A percentile compares a stretch with the other conserved stretches of the same genome.
phyloP scores from a whole-genome alignment of 2,113 vertebrate genomes.

The Condylura cristata region DNA sequence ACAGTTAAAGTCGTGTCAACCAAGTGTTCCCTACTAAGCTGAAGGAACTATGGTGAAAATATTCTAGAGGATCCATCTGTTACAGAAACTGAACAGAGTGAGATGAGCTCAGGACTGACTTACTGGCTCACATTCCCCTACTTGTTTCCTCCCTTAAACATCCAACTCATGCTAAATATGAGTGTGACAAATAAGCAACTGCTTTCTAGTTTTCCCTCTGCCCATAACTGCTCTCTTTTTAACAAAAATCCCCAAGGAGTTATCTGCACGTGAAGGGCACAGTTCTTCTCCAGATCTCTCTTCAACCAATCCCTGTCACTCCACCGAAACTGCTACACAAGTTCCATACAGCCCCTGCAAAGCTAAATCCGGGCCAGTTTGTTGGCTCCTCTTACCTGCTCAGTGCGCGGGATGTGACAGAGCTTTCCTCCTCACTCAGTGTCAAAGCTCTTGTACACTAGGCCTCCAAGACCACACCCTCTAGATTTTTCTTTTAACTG shows the following conservation, averaged over 20 bases:
- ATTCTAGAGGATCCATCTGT: background rate
- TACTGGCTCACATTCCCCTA: background rate
- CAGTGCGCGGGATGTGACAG: background rate
- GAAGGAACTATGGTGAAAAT: slow-evolving; percentile 79
- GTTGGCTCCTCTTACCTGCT: background rate
- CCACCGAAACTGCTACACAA: background rate
- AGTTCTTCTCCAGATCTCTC: background rate
- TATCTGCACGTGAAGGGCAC: background rate
- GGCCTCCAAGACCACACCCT: background rate
- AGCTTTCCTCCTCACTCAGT: background rate
- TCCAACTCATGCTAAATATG: background rate
- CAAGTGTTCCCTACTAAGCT: slow-evolving; percentile 8
- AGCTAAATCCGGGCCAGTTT: background rate
- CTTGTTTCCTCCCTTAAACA: background rate
- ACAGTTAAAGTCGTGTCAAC: slow-evolving; percentile 39
- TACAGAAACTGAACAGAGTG: background rate
- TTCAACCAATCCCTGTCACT: too few species aligned
- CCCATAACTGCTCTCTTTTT: background rate
- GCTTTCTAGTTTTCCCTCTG: background rate
- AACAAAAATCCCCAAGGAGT: background rate
- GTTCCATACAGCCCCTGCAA: rapidly evolving
- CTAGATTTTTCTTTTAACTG: background rate
- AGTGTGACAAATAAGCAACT: background rate
- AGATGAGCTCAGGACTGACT: background rate
- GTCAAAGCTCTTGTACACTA: background rate